These are phyloP conservation scores for Oasisia sp. DNA, from an alignment of 2,888 invertebrate genomes.

Conservation along the genomic window DNA sequence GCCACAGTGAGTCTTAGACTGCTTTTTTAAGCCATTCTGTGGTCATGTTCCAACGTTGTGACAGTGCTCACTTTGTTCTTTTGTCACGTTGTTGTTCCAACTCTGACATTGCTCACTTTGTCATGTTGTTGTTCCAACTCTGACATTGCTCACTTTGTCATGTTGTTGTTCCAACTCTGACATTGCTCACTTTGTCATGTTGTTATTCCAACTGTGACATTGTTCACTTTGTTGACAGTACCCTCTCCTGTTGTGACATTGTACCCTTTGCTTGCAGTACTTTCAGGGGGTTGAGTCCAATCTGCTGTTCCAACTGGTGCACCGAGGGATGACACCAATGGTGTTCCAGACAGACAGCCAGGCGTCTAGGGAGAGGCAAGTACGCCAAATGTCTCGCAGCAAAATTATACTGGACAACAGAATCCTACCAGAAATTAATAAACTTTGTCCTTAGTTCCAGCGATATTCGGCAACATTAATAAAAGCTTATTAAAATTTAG, in stretches of 20 bases:
- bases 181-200: conserved; percentile 12
- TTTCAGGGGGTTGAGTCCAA: conserved; percentile 66
- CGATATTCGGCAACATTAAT: too few relatives aligned
- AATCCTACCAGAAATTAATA: too few relatives aligned
- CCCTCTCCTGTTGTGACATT: conserved; percentile 18
- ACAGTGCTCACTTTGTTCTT: too few relatives aligned
- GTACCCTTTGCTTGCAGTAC: conserved; percentile 47
- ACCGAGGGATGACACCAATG: conserved; percentile 67
- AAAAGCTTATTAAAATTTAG: too few relatives aligned
- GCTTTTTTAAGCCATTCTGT: too few relatives aligned
- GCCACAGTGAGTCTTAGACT: conserved; percentile 48
- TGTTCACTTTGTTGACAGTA: background rate
- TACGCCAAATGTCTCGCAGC: background rate
- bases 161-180: conserved; percentile 35
- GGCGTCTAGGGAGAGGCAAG: conserved; percentile 64
- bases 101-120: too few relatives aligned
- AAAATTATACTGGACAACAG: background rate
- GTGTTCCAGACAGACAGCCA: conserved; percentile 67
- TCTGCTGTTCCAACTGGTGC: conserved; percentile 68
- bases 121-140: background rate
- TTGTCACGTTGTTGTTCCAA: too few relatives aligned
- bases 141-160: conserved; percentile 21
- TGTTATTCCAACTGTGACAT: background rate
- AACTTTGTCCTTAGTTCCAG: too few relatives aligned
- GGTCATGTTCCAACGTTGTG: too few relatives aligned